Evolutionary conservation across 2,888 invertebrate species (phyloP).

Genomic region (Ryuthela nishihirai): DNA sequence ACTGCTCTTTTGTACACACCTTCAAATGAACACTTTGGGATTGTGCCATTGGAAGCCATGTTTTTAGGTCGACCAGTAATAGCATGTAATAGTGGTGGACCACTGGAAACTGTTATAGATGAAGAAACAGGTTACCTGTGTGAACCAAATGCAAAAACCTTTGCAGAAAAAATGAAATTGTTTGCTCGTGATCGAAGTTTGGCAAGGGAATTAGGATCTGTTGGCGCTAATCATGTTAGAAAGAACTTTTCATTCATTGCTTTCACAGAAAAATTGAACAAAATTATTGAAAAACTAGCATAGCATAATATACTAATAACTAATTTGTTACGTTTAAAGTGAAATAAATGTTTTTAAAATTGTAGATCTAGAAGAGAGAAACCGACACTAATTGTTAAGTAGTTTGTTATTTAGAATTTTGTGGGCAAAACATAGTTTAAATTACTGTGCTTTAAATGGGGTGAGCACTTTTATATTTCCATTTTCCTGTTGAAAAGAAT

Average conservation of each 20-base stretch:
- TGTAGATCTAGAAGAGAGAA: too few species aligned
- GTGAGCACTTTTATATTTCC: too few species aligned
- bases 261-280: constrained; percentile 23
- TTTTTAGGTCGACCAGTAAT: constrained; percentile 87
- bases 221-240: constrained; percentile 37
- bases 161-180: constrained; percentile 71
- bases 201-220: constrained; percentile 63
- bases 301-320: too few species aligned
- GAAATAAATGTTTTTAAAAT: too few species aligned
- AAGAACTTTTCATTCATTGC: constrained; percentile 35
- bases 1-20: constrained; percentile 90
- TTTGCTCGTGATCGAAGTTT: constrained; percentile 62
- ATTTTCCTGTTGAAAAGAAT: too few species aligned
- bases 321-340: too few species aligned
- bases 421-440: too few species aligned
- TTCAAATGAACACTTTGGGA: constrained; percentile 96
- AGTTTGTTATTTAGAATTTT: too few species aligned
- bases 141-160: constrained; percentile 63
- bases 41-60: constrained; percentile 99
- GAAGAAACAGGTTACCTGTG: constrained; percentile 77
- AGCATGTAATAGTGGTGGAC: constrained; percentile 93
- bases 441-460: too few species aligned
- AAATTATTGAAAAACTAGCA: constrained; percentile 6
- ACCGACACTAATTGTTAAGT: too few species aligned
- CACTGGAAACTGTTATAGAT: constrained; percentile 81